phyloP scores from a whole-genome alignment of 2,113 vertebrate genomes.

The Mandrillus leucophaeus region DNA sequence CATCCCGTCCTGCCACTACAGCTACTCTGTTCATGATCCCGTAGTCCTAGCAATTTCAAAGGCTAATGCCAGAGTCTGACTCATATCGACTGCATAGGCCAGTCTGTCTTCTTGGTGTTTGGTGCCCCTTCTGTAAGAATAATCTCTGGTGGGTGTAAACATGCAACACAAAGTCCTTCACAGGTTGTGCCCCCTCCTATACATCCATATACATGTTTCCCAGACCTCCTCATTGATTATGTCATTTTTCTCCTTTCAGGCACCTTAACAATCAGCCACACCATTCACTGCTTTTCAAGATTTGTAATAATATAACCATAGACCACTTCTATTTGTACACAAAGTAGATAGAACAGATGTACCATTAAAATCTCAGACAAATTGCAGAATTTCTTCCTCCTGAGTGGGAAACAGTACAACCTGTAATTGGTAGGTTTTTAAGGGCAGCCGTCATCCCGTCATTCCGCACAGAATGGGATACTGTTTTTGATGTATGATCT shows the following conservation, averaged over 20 bases:
- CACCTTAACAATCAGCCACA: background rate
- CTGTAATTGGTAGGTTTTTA: background rate
- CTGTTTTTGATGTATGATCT: background rate
- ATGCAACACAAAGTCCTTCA: background rate
- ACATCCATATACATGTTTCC: background rate
- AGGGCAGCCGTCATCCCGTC: background rate
- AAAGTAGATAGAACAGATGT: background rate
- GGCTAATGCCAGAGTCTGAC: background rate
- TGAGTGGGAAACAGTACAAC: background rate
- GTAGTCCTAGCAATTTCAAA: background rate
- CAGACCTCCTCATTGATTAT: background rate
- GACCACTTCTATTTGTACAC: background rate
- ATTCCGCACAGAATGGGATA: background rate
- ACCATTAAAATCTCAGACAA: background rate
- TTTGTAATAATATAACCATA: background rate
- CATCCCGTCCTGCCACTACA: background rate
- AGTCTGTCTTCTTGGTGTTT: background rate
- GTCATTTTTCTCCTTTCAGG: background rate
- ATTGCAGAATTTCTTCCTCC: background rate
- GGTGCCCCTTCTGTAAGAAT: background rate
- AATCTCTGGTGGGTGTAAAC: background rate
- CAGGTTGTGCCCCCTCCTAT: background rate
- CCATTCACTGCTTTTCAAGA: background rate
- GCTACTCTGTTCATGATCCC: background rate
- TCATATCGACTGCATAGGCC: background rate